Conservation (phyloP, 2,888 invertebrate species). For the Pristionchus maxplancki region DNA sequence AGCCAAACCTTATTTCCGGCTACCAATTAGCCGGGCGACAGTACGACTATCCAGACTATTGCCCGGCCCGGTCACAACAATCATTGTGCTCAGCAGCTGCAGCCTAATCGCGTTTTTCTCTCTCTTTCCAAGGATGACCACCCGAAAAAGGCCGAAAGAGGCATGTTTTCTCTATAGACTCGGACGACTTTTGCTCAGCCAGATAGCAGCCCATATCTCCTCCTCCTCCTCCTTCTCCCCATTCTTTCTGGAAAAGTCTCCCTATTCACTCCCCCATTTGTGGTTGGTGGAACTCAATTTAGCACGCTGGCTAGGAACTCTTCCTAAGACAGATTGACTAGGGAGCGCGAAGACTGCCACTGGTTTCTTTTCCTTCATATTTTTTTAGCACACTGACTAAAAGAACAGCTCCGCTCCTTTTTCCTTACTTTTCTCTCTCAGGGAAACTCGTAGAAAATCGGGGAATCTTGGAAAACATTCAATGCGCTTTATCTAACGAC, state of each 20-base stretch:
- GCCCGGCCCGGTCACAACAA: not conserved
- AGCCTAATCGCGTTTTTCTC: not conserved
- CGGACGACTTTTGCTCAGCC: not conserved
- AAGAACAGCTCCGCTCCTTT: not conserved
- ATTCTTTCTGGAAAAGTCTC: not conserved
- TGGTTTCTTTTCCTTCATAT: no score
- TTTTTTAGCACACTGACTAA: no score
- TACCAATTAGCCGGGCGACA: not conserved
- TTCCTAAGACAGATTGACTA: no score
- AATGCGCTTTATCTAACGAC: no score
- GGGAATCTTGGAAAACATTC: not conserved
- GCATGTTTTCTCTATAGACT: not conserved
- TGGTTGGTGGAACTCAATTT: not conserved
- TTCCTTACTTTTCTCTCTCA: not conserved
- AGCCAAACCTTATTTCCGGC: not conserved
- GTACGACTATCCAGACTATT: not conserved
- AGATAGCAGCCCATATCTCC: not conserved
- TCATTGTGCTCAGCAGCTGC: not conserved
- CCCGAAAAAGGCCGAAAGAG: not conserved
- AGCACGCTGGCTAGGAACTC: not conserved
- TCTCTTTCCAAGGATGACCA: not conserved
- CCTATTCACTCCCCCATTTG: not conserved
- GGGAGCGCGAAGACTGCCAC: no score
- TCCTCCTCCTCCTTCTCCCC: constrained; percentile 1
- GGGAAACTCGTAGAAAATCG: no score